phyloP scores from a whole-genome alignment of 2,113 vertebrate species.

The Chaetops frenatus region DNA sequence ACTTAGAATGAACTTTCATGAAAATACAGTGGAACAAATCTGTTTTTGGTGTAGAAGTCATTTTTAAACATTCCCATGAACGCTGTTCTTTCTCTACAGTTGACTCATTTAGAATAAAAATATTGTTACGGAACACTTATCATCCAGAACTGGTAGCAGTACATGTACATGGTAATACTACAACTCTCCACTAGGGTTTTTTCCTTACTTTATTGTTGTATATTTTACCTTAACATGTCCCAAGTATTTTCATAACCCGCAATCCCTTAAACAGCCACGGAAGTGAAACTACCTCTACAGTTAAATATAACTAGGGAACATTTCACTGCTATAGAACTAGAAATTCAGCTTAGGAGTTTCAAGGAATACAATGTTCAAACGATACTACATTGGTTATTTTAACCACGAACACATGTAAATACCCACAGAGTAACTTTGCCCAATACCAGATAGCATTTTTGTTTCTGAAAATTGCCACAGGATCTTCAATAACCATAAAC shows the following conservation, averaged over 20 bases:
- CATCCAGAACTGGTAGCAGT: neutral
- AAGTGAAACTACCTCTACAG: neutral
- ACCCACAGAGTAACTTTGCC: neutral
- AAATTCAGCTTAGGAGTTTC: neutral
- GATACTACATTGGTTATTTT: neutral
- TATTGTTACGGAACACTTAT: neutral
- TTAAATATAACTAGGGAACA: neutral
- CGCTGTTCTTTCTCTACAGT: neutral
- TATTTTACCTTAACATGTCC: neutral
- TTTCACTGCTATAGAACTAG: neutral
- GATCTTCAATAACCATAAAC: neutral
- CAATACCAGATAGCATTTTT: neutral
- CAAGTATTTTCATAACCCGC: neutral
- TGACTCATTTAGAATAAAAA: neutral
- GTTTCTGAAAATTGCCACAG: neutral
- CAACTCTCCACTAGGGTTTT: neutral
- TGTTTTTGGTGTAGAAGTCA: neutral
- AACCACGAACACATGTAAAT: neutral
- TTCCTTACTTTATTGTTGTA: neutral
- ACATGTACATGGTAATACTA: neutral
- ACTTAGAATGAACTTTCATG: neutral
- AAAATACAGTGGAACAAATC: neutral
- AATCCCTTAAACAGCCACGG: neutral
- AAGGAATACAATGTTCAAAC: neutral
- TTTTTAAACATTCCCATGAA: neutral